Evolutionary conservation across 2,888 invertebrate genomes (phyloP), one percentile per base, ranked within the genome.

Genomic region (Nemotelus pantherinus): DNA sequence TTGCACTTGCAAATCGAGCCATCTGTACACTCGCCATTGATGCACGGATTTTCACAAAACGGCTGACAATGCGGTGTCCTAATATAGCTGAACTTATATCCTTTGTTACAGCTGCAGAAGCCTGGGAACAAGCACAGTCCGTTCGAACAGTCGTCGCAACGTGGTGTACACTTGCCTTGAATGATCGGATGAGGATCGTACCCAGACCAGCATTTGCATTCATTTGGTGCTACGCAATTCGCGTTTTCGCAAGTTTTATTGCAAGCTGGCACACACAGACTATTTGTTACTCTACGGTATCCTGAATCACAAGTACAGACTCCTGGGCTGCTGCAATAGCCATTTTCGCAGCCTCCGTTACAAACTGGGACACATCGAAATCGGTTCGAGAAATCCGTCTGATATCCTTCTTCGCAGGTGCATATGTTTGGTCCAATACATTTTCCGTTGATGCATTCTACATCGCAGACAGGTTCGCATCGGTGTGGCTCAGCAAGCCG

Each of bases 371-470:
- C 82, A 80, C 91, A 91, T n/a, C 82, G 81, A 0, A 83, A 81
- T 0, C 78, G 72, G 6, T 79, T 79, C 25, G n/a, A 25, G 55
- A 76, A 39, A 45, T 60, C 60, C 67, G 39, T 67, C 10, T 41
- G 55, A 48, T 82, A 82, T 53, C 91, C 91, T 2, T 85, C 81
- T 25, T 88, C 84, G 82, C 93, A 93, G 7, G 85, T 86, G 83
- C 93, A 93, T 0, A 87, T 84, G 74, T 89, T 88, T 0, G 90
- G 90, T 2, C 87, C 88, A 2, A 89, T 87, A 82, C 92, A 92
- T 50, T 87, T 82, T 0, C 88, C 88, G 79, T 89, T 86, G 1
- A 80, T 79, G 80, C 89, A 89, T 4, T 83, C 81, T 1, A 83
- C 79, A 5, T 80, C 70, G 81, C 89, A 89, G 2, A 81, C 76